These are phyloP conservation scores for Oncorhynchus clarkii DNA, from an alignment of 2,113 vertebrate genomes.

Conservation along the genomic window DNA sequence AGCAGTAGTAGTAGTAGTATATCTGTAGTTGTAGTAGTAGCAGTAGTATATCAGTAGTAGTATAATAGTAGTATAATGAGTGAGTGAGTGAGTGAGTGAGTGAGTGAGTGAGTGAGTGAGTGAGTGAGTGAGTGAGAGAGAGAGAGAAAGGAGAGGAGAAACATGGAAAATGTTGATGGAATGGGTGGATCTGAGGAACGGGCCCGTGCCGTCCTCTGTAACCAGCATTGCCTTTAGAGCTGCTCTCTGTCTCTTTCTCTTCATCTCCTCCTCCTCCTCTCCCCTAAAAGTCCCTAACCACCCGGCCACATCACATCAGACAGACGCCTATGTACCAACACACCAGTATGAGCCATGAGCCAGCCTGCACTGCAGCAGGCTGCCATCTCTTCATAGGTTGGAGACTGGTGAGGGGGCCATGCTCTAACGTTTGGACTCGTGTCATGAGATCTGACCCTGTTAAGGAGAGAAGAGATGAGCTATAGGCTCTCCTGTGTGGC, in stretches of 20 bases:
- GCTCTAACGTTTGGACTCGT: background rate
- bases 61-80: background rate
- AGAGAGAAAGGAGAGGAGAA: background rate
- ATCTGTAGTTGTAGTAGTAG: too few species aligned
- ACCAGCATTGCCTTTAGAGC: conserved; percentile 10
- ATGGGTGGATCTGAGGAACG: conserved; percentile 25
- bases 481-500: too few species aligned
- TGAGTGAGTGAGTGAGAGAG: background rate
- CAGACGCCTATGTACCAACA: conserved; percentile 8
- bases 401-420: too few species aligned
- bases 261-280: conserved; percentile 1
- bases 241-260: too few species aligned
- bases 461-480: background rate
- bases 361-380: background rate
- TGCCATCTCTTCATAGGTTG: background rate
- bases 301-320: conserved; percentile 10
- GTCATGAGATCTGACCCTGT: background rate
- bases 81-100: too few species aligned
- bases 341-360: background rate
- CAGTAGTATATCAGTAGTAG: too few species aligned
- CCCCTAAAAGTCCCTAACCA: background rate
- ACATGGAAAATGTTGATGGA: conserved; percentile 34
- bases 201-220: background rate
- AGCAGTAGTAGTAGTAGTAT: too few species aligned
- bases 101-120: too few species aligned